phyloP scores from a whole-genome alignment of 2,888 invertebrate species.

The Callosobruchus maculatus region DNA sequence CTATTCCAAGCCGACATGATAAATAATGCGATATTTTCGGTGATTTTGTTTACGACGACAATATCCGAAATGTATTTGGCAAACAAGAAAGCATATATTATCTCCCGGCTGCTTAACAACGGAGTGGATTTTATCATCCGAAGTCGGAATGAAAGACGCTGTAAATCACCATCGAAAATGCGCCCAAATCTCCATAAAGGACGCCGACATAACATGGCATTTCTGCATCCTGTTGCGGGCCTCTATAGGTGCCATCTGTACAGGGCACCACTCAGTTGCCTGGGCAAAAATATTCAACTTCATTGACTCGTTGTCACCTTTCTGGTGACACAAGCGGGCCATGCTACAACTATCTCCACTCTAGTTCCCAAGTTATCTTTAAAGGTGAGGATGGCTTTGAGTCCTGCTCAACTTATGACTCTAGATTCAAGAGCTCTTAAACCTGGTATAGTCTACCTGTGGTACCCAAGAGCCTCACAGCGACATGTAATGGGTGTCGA shows the following conservation, averaged over 20 bases:
- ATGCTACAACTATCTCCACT: too few relatives aligned
- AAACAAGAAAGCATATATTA: slow-evolving; percentile 15
- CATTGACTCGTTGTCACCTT: too few relatives aligned
- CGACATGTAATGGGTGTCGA: too few relatives aligned
- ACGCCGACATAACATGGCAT: slow-evolving; percentile 33
- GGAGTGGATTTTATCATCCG: neutral
- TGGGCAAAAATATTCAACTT: slow-evolving; percentile 10
- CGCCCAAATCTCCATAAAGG: slow-evolving; percentile 35
- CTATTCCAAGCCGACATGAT: neutral
- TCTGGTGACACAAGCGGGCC: too few relatives aligned
- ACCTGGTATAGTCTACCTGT: too few relatives aligned
- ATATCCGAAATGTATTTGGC: neutral
- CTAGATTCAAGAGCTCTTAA: too few relatives aligned
- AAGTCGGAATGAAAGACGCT: slow-evolving; percentile 24
- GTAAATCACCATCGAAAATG: slow-evolving; percentile 37
- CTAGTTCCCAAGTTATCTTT: too few relatives aligned
- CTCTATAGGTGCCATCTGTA: slow-evolving; percentile 5
- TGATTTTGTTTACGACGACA: slow-evolving; percentile 1
- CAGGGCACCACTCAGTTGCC: slow-evolving; percentile 14
- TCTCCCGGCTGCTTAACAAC: slow-evolving; percentile 17
- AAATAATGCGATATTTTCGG: neutral
- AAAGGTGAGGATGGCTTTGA: too few relatives aligned
- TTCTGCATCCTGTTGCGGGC: slow-evolving; percentile 34
- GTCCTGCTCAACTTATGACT: too few relatives aligned
- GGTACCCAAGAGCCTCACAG: too few relatives aligned